Evolutionary conservation across 2,113 vertebrate species (phyloP), one percentile per base, ranked within the genome.

Genomic region (Silurus glanis): DNA sequence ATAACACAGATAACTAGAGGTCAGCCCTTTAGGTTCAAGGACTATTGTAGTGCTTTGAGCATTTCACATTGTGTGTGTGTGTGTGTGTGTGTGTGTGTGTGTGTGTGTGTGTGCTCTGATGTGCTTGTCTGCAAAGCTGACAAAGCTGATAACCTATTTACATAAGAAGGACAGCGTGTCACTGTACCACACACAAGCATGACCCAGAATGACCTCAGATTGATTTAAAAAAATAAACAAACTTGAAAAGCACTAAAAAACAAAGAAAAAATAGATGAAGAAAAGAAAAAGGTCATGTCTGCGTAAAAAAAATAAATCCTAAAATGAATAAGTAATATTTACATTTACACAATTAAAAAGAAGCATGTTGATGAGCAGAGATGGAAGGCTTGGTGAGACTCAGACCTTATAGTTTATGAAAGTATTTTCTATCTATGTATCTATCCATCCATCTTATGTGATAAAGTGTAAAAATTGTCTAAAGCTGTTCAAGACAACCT

Each of bases 141-240:
- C 19, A 28, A 58, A 62, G n/a, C 37, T 85, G 47, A 53, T 51
- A 78, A 51, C 62, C 45, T 85, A 55, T 85, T 85, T 85, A 85
- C 84, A 80, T 66, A 55, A 16, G 59, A 45, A 53, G 62, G 14
- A 69, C 62, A 58, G 61, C 25, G 28, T 16, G 47, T 23, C 25
- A 79, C n/a, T 56, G 49, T 4, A 5, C 25, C 28, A 61, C 58
- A 61, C 9, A 61, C 78, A 80, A 80, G 9, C 17, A 61, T 61
- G 56, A 80, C 78, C 28, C 28, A 80, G 19, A 61, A 23, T 80
- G 28, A 45, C 56, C 21, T 61, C 5, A 9, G 21, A 51, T 76
- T 64, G 76, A 83, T 74, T 61, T 21, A 25, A 56, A n/a, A 28
- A 74, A 75, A 19, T 14, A 21, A 67, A 45, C 14, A 49, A 85